Evolutionary conservation across 2,888 invertebrate species (phyloP), one percentile per base, ranked within the genome.

Genomic region (Agrochola circellaris): DNA sequence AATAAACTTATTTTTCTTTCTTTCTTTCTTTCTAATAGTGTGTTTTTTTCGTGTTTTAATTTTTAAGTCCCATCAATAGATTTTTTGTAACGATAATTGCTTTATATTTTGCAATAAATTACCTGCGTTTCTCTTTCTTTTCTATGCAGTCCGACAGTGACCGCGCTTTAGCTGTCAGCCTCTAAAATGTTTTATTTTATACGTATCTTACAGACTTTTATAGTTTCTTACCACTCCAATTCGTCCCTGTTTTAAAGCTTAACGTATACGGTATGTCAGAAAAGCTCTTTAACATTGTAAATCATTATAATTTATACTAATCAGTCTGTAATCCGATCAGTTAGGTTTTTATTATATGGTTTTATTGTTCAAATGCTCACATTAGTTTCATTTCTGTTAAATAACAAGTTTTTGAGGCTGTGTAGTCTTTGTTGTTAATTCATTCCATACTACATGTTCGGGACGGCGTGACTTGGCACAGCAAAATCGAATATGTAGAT

Each of bases 281-380:
- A 56, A 77, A 77, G 77, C 77, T 68, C 61, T 60, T 77, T 69
- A 69, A 48, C 26, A 48, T 56, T 9, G 17, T 77, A 69, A 62
- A 62, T 69, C 45, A 48, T 38, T 38, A 38, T 77, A 54, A 77
- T 77, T 62, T 77, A 77, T 77, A 15, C 7, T 62, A 23, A 48
- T 38, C 45, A 62, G 54, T 26, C 13, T 45, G 77, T 69, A 77
- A 69, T 48, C n/a, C 62, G 69, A 77, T 48, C 61, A n/a, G 26
- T 38, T 51, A 4, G 42, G 26, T 30, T 48, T 34, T 26, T 38
- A 0, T 20, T 48, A 26, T 0, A 30, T 30, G 54, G 45, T 69
- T 77, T 77, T 77, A 77, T 62, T 1, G 54, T 48, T 34, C 3
- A 23, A 6, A 34, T 26, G 45, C 23, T 26, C 45, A 26, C 20